phyloP scores from a whole-genome alignment of 2,888 invertebrate species.

The Andrena haemorrhoa region DNA sequence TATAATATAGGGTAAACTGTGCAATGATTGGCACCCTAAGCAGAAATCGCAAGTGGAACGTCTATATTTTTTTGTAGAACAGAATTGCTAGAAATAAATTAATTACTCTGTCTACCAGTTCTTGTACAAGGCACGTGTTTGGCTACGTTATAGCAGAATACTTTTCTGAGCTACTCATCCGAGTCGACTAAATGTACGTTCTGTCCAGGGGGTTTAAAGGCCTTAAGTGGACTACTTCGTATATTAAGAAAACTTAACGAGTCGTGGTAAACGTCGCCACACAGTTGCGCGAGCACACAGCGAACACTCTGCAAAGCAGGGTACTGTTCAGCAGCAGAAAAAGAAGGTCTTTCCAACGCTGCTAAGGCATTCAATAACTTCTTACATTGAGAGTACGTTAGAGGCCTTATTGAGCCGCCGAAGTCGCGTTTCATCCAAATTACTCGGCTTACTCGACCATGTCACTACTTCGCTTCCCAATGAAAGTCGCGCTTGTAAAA shows the following conservation, averaged over 20 bases:
- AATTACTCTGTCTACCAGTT: too few species aligned
- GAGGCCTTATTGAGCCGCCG: constrained; percentile 43
- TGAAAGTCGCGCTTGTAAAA: constrained; percentile 25
- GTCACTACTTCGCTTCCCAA: constrained; percentile 38
- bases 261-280: not conserved
- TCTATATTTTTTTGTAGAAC: too few species aligned
- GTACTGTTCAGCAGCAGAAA: not conserved
- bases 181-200: not conserved
- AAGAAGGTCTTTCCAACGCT: constrained; percentile 10
- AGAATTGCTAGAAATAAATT: too few species aligned
- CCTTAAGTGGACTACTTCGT: not conserved
- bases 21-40: too few species aligned
- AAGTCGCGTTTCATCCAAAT: constrained; percentile 52
- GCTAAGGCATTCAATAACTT: constrained; percentile 12
- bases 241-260: not conserved
- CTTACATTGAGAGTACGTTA: constrained; percentile 41
- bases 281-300: constrained; percentile 5
- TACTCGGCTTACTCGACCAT: constrained; percentile 47
- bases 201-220: not conserved
- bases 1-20: too few species aligned
- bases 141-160: too few species aligned
- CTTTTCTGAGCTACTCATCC: not conserved
- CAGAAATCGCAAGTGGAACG: too few species aligned
- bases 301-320: not conserved
- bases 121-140: too few species aligned